Evolutionary conservation across 2,113 vertebrate species (phyloP), one percentile per base, ranked within the genome.

Genomic region (Glaucomys volans): DNA sequence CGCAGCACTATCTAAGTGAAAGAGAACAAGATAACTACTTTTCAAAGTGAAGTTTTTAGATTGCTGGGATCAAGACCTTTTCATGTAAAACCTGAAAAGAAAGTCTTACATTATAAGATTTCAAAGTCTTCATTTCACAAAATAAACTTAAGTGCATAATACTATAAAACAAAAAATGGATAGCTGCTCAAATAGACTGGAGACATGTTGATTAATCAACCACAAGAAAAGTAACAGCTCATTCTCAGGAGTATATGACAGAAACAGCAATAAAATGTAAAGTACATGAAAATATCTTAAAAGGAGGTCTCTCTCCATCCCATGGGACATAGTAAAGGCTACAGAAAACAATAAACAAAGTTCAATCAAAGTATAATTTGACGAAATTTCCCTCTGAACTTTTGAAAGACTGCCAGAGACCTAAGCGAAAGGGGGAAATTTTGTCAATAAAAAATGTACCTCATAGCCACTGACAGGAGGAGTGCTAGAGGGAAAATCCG

Each of bases 341-440:
- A 40, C 22, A 82, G 42, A 95, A 97, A 93, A 89, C 83, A 96
- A 92, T 88, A 93, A 92, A 83, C 72, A 87, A 94, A 93, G 91
- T 95, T 94, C 50, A 74, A 69, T 87, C 32, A 67, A 97, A 93
- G 50, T 90, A n/a, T 75, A 95, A 95, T 95, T 96, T 95, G 74
- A 96, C 83, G 95, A 94, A 93, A 93, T 95, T 95, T 93, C 87
- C 91, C 87, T 97, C 89, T 96, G 77, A 97, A 96, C 37, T 93
- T 94, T 82, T 96, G 82, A 95, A 96, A 96, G 54, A 77, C 54
- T 97, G 97, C 97, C 93, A 97, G 22, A 90, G 32, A 94, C 94
- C 83, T 96, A 96, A 92, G 88, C 47, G 90, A 95, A 96, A 76
- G 26, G 32, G 35, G 54, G 4, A 4, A 90, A 62, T 66, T 35